These are phyloP conservation scores for Gavia stellata DNA, from an alignment of 2,113 vertebrate species.

Conservation along the genomic window DNA sequence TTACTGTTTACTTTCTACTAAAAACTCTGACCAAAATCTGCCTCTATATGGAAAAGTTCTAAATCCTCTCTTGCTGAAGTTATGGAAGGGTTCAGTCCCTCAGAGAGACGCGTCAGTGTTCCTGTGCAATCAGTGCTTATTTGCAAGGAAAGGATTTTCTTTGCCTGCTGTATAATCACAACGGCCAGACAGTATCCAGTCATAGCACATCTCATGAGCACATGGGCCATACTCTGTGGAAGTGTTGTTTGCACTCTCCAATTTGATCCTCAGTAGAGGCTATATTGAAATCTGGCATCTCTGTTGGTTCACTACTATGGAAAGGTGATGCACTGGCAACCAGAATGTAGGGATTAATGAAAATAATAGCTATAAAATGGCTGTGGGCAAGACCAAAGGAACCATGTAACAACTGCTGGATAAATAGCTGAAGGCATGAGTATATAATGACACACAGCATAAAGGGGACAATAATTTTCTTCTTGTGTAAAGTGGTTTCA, in stretches of 20 bases:
- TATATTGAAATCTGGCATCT: background rate
- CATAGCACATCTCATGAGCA: background rate
- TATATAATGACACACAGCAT: background rate
- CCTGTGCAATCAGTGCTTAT: background rate
- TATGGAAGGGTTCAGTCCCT: background rate
- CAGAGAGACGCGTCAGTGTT: background rate
- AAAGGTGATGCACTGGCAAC: background rate
- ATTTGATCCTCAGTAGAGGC: background rate
- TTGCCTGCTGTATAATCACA: background rate
- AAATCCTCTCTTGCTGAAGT: background rate
- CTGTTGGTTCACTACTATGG: background rate
- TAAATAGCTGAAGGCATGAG: background rate
- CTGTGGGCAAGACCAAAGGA: background rate
- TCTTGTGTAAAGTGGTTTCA: background rate
- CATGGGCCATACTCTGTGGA: fast-evolving
- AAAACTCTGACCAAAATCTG: background rate
- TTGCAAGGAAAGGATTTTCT: background rate
- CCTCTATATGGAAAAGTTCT: background rate
- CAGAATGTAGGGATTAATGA: background rate
- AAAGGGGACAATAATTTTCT: background rate
- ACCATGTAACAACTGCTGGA: background rate
- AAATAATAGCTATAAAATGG: background rate
- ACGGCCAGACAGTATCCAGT: background rate
- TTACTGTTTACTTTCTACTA: background rate
- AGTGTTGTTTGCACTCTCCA: background rate